Evolutionary conservation across 2,797 vertebrate species (phyloP).

Genomic region (Spinus olivaceus): DNA sequence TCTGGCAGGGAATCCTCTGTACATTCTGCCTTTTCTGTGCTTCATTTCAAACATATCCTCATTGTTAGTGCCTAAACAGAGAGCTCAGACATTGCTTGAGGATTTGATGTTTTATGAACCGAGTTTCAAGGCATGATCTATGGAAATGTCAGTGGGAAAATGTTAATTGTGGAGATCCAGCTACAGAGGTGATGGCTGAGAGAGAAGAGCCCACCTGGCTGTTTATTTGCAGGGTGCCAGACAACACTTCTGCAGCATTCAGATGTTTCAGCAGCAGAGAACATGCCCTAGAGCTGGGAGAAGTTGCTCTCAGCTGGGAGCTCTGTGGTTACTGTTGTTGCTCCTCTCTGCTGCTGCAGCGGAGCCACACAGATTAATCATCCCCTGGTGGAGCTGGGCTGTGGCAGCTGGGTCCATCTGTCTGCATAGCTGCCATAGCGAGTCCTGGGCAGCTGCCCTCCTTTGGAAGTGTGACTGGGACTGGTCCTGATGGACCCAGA

Average conservation of each 20-base stretch:
- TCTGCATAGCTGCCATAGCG: background rate
- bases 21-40: background rate
- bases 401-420: slow-evolving; percentile 15
- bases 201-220: background rate
- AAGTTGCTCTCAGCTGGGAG: background rate
- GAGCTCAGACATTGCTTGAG: background rate
- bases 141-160: background rate
- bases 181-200: background rate
- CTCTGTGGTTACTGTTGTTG: rapidly evolving
- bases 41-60: background rate
- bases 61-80: background rate
- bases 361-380: rapidly evolving
- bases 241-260: background rate
- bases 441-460: background rate
- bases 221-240: background rate
- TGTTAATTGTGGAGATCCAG: background rate
- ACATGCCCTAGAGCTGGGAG: background rate
- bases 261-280: background rate
- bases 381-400: background rate
- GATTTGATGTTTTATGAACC: background rate
- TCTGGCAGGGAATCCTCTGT: slow-evolving; percentile 37
- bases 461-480: background rate
- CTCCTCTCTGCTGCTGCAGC: background rate
- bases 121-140: background rate
- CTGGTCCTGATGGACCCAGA: background rate